Evolutionary conservation across 2,113 vertebrate species (phyloP).

Genomic region (Chunga burmeisteri): DNA sequence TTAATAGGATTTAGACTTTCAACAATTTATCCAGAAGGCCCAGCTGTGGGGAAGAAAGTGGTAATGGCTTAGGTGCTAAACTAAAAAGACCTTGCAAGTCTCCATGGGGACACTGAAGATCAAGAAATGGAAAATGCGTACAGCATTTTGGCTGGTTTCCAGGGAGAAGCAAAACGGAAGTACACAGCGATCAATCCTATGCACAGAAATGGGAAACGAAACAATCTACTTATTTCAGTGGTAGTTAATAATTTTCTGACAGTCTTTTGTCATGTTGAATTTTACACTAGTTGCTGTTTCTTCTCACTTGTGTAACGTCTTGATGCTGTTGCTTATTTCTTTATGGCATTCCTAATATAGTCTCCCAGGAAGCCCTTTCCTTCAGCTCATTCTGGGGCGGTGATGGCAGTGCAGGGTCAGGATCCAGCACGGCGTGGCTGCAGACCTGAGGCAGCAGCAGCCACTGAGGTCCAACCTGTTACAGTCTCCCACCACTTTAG

Average conservation of each 20-base stretch:
- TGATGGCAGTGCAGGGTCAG: fast-evolving
- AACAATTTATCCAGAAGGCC: background rate
- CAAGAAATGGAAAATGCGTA: background rate
- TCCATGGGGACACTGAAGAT: background rate
- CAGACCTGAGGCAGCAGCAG: no score
- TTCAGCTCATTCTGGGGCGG: background rate
- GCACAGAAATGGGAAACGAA: background rate
- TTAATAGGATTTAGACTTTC: background rate
- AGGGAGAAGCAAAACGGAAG: background rate
- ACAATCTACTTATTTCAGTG: background rate
- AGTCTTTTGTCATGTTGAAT: background rate
- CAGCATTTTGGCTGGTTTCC: background rate
- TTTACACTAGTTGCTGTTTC: background rate
- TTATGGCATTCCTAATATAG: fast-evolving
- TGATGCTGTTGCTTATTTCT: background rate
- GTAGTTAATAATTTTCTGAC: background rate
- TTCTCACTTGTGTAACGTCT: background rate
- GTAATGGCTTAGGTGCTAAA: background rate
- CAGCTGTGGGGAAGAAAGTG: no score
- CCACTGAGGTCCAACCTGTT: background rate
- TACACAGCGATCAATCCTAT: background rate
- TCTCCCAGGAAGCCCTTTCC: background rate
- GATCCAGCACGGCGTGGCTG: fast-evolving
- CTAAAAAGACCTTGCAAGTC: background rate
- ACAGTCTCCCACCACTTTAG: background rate